Evolutionary conservation across 2,888 invertebrate species (phyloP), one percentile per base, ranked within the genome.

Genomic region (Phalera bucephala): DNA sequence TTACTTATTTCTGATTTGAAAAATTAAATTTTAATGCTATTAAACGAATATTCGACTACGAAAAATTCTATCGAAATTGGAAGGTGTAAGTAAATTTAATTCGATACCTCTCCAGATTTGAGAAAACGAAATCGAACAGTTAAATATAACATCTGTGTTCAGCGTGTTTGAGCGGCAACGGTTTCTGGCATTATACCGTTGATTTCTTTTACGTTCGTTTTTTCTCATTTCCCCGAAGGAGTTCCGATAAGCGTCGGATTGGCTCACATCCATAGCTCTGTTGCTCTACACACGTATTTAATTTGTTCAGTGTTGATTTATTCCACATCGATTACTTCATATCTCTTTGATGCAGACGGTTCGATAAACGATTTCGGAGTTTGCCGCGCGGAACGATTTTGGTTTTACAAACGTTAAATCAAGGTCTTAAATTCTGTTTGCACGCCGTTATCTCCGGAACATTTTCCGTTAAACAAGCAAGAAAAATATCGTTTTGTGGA

Each of bases 261-360:
- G 70, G 63, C 68, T 71, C 72, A 64, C 64, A 66, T 64, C 45
- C 43, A 60, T 62, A 56, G 65, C 69, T 74, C 72, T 70, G 74
- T 76, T 68, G 69, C 65, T 74, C 56, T 62, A 70, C 70, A 78
- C 69, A 75, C 70, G 74, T 74, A 74, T 78, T 82, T 80, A 78
- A 83, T 82, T 80, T 78, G 68, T 72, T 76, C 72, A 60, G 63
- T 72, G 78, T 81, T 79, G 77, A 78, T 82, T 81, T 73, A 72
- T 80, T 79, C 69, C 71, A 57, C 67, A 71, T 69, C 71, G 69
- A 78, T 76, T 72, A 71, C 68, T 73, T 68, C 65, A 69, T 73
- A 72, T 63, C 67, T 64, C 65, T 78, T 77, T 78, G 72, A 77
- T 54, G 69, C 56, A 65, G 54, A 64, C 59, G 63, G 53, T 67